These are phyloP conservation scores for Leptinotarsa tumamoca DNA, from an alignment of 2,888 invertebrate genomes.

Conservation along the genomic window DNA sequence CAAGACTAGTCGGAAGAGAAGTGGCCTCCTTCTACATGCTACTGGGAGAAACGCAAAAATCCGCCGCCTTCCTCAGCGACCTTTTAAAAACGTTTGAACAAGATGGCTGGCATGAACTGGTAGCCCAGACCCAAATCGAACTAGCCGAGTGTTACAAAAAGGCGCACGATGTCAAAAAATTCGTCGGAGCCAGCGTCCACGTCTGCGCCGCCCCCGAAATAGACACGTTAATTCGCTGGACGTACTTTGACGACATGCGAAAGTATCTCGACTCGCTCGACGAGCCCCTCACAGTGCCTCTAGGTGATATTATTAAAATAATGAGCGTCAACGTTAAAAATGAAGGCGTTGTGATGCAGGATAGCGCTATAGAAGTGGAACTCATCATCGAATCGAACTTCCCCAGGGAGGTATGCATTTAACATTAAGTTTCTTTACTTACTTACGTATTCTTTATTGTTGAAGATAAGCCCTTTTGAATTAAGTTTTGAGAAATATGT, in stretches of 20 bases:
- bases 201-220: conserved; percentile 83
- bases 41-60: conserved; percentile 87
- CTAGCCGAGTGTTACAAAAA: conserved; percentile 86
- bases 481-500: too few relatives aligned
- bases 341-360: conserved; percentile 69
- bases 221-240: conserved; percentile 72
- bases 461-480: too few relatives aligned
- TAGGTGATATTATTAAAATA: conserved; percentile 59
- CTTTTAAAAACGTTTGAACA: conserved; percentile 87
- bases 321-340: conserved; percentile 60
- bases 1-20: conserved; percentile 88
- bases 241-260: conserved; percentile 86
- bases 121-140: conserved; percentile 85
- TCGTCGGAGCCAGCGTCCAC: conserved; percentile 73
- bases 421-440: too few relatives aligned
- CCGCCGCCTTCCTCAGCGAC: conserved; percentile 89
- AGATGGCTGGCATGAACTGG: conserved; percentile 88
- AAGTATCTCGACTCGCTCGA: conserved; percentile 66
- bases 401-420: conserved; percentile 71
- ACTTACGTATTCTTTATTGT: too few relatives aligned
- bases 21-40: conserved; percentile 91
- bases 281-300: conserved; percentile 62
- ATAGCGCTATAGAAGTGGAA: conserved; percentile 68
- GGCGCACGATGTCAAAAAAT: conserved; percentile 79
- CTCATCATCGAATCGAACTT: conserved; percentile 72